A percentile compares a stretch with the other conserved stretches of the same genome.
Evolutionary conservation across 2,888 invertebrate genomes (phyloP).

Genomic region (Drosophila pseudotakahashii): DNA sequence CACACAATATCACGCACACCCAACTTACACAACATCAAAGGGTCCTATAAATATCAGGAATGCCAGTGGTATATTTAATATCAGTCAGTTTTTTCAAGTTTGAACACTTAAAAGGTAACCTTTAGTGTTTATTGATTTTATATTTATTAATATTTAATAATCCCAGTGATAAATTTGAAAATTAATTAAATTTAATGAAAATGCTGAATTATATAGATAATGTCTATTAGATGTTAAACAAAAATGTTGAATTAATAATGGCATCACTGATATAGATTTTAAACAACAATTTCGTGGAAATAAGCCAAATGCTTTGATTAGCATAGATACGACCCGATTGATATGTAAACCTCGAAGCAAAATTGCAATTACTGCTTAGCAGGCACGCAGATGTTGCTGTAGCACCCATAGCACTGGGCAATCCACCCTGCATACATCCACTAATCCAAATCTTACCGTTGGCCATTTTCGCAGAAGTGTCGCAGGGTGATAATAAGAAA

Average conservation of each 20-base stretch:
- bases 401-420: slow-evolving; percentile 19
- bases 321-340: slow-evolving; percentile 14
- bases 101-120: too few species aligned
- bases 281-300: neutral
- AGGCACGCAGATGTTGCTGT: slow-evolving; percentile 42
- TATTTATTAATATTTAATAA: too few species aligned
- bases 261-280: neutral
- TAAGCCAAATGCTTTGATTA: slow-evolving; percentile 4
- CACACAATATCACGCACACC: slow-evolving; percentile 7
- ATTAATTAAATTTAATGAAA: too few species aligned
- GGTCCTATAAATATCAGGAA: slow-evolving; percentile 5
- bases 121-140: too few species aligned
- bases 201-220: too few species aligned
- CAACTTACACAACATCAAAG: slow-evolving; percentile 23
- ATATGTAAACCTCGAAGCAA: slow-evolving; percentile 27
- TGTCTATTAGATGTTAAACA: too few species aligned
- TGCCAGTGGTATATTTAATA: neutral
- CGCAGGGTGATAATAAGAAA: slow-evolving; percentile 63
- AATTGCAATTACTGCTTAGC: slow-evolving; percentile 53
- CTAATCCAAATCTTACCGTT: slow-evolving; percentile 4
- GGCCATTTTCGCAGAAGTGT: slow-evolving; percentile 52
- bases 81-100: neutral
- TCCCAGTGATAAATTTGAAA: too few species aligned
- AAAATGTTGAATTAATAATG: too few species aligned
- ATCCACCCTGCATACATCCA: slow-evolving; percentile 1